phyloP scores from a whole-genome alignment of 2,113 vertebrate genomes.

The Scortum barcoo region DNA sequence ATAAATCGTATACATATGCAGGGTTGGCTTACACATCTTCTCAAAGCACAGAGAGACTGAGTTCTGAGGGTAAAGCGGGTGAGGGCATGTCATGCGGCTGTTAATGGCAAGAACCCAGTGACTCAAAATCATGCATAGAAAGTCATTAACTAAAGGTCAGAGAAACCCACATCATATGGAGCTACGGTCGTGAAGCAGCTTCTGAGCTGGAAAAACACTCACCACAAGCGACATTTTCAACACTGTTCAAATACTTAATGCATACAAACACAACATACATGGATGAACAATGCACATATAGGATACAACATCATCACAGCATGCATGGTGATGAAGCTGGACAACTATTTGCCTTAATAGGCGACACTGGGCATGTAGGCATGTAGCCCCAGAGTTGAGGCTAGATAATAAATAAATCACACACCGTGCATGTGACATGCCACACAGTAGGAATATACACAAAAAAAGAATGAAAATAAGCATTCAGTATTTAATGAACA shows the following conservation, averaged over 20 bases:
- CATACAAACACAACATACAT: constrained; percentile 27
- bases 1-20: neutral
- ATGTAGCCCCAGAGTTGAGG: constrained; percentile 4
- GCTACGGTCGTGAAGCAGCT: constrained; percentile 21
- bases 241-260: constrained; percentile 14
- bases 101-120: neutral
- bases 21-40: neutral
- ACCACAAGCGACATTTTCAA: constrained; percentile 10
- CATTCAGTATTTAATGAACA: constrained; percentile 41
- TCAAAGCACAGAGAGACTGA: constrained; percentile 1
- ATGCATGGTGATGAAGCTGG: neutral
- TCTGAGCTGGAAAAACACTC: constrained; percentile 39
- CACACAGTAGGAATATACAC: constrained; percentile 1
- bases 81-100: constrained; percentile 5
- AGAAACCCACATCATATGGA: neutral
- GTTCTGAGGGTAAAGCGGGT: neutral
- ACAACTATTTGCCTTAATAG: neutral
- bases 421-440: neutral
- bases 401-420: constrained; percentile 46
- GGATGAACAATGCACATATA: constrained; percentile 53
- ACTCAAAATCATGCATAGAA: constrained; percentile 26
- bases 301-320: constrained; percentile 13
- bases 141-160: constrained; percentile 55
- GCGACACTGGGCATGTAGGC: constrained; percentile 22
- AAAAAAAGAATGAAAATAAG: constrained; percentile 20